phyloP scores from a whole-genome alignment of 2,797 vertebrate genomes.

The Dallia pectoralis region DNA sequence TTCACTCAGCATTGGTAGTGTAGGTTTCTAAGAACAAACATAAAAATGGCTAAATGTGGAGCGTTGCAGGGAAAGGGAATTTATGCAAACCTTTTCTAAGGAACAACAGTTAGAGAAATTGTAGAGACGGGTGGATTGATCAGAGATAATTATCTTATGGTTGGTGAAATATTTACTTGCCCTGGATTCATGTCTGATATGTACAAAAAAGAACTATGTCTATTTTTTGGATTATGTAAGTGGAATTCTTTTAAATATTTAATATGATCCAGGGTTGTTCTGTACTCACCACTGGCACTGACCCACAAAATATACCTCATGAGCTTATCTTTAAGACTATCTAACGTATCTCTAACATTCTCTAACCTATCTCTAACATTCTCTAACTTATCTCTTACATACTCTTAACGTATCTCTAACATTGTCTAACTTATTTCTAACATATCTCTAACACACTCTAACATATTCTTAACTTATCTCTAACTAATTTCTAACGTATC shows the following conservation, averaged over 20 bases:
- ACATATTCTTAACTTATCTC: slow-evolving; percentile 18
- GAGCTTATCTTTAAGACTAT: slow-evolving; percentile 31
- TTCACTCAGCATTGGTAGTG: no score
- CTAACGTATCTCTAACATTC: no score
- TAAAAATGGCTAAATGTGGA: no score
- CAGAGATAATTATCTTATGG: slow-evolving; percentile 56
- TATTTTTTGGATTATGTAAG: slow-evolving; percentile 53
- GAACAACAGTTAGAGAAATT: background rate
- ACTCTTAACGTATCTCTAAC: no score
- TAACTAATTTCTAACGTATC: no score
- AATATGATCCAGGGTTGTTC: slow-evolving; percentile 51
- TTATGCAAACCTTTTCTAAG: no score
- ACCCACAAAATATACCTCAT: background rate
- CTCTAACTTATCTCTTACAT: no score
- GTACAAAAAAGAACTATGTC: slow-evolving; percentile 42
- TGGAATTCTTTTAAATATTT: slow-evolving; percentile 60
- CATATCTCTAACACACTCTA: no score
- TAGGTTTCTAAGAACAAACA: no score
- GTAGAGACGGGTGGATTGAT: background rate
- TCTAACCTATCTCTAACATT: no score
- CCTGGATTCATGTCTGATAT: slow-evolving; percentile 73
- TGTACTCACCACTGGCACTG: slow-evolving; percentile 31
- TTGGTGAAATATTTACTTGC: slow-evolving; percentile 68
- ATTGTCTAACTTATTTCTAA: no score
- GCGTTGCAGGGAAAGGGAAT: no score